These are phyloP conservation scores for Denticeps clupeoides DNA, from an alignment of 2,797 vertebrate genomes.

Conservation along the genomic window DNA sequence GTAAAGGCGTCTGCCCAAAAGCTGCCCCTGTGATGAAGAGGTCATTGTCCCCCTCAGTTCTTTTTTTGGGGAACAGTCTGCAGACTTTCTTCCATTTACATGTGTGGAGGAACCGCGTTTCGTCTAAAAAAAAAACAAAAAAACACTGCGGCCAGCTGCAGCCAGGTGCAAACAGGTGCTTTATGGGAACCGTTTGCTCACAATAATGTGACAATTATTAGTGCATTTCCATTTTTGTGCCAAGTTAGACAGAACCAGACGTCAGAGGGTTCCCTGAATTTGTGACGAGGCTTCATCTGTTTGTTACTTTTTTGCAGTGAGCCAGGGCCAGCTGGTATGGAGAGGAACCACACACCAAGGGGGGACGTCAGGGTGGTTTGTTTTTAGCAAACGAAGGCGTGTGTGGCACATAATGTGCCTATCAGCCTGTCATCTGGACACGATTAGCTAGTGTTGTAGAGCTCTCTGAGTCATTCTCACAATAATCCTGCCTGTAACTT, in stretches of 20 bases:
- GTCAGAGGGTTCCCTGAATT: background rate
- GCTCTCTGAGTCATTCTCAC: background rate
- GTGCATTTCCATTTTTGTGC: background rate
- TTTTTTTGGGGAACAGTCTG: too few relatives aligned
- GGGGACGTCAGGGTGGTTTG: background rate
- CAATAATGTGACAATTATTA: conserved; percentile 12
- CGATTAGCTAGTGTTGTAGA: background rate
- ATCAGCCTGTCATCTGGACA: background rate
- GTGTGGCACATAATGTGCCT: background rate
- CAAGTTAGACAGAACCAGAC: conserved; percentile 2
- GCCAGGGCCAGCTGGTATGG: background rate
- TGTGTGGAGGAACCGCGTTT: too few relatives aligned
- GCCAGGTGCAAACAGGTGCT: background rate
- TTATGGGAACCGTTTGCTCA: conserved; percentile 2
- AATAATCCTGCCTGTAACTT: background rate
- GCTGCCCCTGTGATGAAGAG: too few relatives aligned
- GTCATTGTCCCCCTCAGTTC: too few relatives aligned
- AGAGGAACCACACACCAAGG: background rate
- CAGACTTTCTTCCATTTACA: too few relatives aligned
- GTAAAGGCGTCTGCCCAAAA: too few relatives aligned
- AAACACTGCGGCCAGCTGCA: too few relatives aligned
- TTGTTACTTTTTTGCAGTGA: background rate
- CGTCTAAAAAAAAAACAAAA: too few relatives aligned
- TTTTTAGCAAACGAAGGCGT: background rate
- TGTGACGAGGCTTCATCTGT: background rate